Percentiles rank a stretch among this genome's conserved stretches.
Evolutionary conservation across 2,888 invertebrate genomes (phyloP).

Genomic region (Drosophila glabriapex): DNA sequence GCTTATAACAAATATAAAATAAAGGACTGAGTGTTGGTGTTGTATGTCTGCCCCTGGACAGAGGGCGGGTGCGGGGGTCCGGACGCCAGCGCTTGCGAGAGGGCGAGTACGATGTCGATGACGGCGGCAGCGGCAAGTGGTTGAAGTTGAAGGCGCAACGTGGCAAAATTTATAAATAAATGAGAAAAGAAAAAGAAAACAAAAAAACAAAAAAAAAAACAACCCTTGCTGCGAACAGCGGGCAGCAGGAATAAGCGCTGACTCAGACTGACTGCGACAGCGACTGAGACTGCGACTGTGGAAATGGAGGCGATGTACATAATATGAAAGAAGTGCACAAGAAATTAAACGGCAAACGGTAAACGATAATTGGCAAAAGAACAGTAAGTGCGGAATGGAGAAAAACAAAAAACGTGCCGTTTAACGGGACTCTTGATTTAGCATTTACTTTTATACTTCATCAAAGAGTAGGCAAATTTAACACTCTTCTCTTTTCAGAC

Average conservation of each 20-base stretch:
- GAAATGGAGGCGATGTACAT: slow-evolving; percentile 27
- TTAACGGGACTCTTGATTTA: slow-evolving; percentile 3
- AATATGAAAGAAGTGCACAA: slow-evolving; percentile 11
- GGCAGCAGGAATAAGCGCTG: slow-evolving; percentile 30
- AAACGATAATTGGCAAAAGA: slow-evolving; percentile 15
- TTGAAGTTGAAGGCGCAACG: slow-evolving; percentile 67
- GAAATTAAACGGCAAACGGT: slow-evolving; percentile 34
- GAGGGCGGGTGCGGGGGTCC: not conserved
- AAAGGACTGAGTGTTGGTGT: slow-evolving; percentile 43
- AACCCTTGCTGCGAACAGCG: slow-evolving; percentile 55
- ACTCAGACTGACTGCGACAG: slow-evolving; percentile 35
- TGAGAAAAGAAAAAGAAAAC: slow-evolving; percentile 39
- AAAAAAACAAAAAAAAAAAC: slow-evolving; percentile 71
- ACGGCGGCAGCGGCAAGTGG: slow-evolving; percentile 66
- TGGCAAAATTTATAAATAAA: slow-evolving; percentile 43
- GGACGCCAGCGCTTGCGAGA: not conserved
- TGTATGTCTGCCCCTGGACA: slow-evolving; percentile 49
- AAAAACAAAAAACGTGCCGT: slow-evolving; percentile 15
- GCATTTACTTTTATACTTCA: slow-evolving; percentile 3
- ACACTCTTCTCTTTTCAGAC: not conserved
- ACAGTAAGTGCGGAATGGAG: slow-evolving; percentile 10
- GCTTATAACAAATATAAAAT: slow-evolving; percentile 41
- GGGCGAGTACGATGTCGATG: slow-evolving; percentile 51
- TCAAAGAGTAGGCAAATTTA: slow-evolving; percentile 8
- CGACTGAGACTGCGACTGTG: slow-evolving; percentile 7